Evolutionary conservation across 2,888 invertebrate genomes (phyloP), one percentile per base, ranked within the genome.

Genomic region (Parnassius smintheus): DNA sequence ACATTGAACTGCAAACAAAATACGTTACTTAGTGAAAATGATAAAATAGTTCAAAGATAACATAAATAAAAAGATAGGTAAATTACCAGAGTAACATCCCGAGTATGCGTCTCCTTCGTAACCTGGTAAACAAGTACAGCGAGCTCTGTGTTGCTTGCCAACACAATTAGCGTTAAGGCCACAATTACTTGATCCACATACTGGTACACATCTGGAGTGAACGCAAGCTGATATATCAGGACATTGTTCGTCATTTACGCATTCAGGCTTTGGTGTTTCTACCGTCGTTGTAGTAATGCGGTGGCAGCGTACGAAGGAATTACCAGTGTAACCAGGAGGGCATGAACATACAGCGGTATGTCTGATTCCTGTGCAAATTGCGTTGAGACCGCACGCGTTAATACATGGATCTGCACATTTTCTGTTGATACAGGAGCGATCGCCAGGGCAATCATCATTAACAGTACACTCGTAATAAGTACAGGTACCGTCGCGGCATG

Each of bases 301-400:
- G 67, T 92, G 92, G 74, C 97, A 97, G 67, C 95, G 94, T 9
- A 96, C 94, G 74, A 95, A 94, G 0, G 97, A 94, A 63, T 96
- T 94, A 52, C 98, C 98, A 50, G 93, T 93, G 78, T 95, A 97
- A 59, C 95, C 95, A 49, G 70, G 74, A 35, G 97, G 96, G 80
- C 98, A 98, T 0, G 95, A 95, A 77, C 98, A 98, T 12, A 96
- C 92, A 0, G 97, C 95, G 67, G 95, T 94, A 81, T 97, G 97
- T 69, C 92, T 80, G 4, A 92, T 80, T 22, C 87, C 95, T 70
- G 95, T 95, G 75, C 98, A 98, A 45, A 97, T 92, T 1, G 98
- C 96, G 80, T 97, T 97, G 1, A 96, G 78, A 49, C 97, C 97
- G 75, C 97, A 98, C 25, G 96, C 94, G 71, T 94, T 95, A 35